Conservation (phyloP, 2,888 invertebrate genomes). For the Caenorhabditis japonica region DNA sequence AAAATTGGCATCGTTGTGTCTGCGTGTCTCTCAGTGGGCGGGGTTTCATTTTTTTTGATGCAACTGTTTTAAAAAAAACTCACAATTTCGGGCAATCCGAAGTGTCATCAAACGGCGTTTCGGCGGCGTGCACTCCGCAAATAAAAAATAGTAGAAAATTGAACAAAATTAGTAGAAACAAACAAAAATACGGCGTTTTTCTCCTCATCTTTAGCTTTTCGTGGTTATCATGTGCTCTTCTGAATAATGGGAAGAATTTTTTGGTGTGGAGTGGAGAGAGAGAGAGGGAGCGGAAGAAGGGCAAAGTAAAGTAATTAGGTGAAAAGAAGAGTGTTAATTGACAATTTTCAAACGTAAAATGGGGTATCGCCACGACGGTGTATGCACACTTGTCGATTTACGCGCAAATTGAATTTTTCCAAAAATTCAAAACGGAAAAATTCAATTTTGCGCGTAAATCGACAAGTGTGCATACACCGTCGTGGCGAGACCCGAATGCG, state of each 20-base stretch:
- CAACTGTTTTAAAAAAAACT: constrained; percentile 10
- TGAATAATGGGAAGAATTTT: not conserved
- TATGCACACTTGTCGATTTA: too few species aligned
- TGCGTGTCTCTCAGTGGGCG: too few species aligned
- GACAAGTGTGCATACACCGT: too few species aligned
- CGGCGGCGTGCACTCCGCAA: constrained; percentile 2
- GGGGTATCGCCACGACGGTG: too few species aligned
- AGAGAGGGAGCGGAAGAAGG: constrained; percentile 1
- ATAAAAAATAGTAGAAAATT: constrained; percentile 3
- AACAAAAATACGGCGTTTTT: constrained; percentile 21
- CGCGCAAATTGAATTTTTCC: too few species aligned
- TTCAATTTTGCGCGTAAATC: too few species aligned
- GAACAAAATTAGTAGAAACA: constrained; percentile 16
- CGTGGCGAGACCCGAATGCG: too few species aligned
- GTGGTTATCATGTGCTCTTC: constrained; percentile 35
- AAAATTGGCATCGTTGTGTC: too few species aligned
- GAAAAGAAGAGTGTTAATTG: constrained; percentile 24
- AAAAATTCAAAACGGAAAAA: too few species aligned
- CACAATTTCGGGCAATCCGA: constrained; percentile 41
- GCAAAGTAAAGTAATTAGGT: constrained; percentile 12
- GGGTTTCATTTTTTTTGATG: too few species aligned
- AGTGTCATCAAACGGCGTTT: constrained; percentile 16
- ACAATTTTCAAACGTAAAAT: too few species aligned
- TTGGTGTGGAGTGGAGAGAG: too few species aligned
- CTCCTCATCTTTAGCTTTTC: constrained; percentile 21